Conservation (phyloP, 1,140 invertebrate genomes). For the Drosophila auraria region DNA sequence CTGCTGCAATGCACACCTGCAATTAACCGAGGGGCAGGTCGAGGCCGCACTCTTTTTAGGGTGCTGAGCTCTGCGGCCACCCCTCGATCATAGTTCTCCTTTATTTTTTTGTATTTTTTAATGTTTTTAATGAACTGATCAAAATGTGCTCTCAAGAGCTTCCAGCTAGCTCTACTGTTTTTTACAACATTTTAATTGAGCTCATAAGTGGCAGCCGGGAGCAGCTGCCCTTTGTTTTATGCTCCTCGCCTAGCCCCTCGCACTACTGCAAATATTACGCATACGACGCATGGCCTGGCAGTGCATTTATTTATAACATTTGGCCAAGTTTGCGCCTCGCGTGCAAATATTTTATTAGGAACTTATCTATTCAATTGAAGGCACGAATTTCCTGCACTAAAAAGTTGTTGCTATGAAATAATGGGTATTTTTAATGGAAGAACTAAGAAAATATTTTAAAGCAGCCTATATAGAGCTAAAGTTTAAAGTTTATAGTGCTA, state of each 20-base stretch:
- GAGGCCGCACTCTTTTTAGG: conserved; percentile 39
- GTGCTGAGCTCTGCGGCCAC: conserved; percentile 21
- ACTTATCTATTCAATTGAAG: conserved; percentile 63
- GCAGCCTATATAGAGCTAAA: not conserved
- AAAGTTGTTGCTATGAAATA: conserved; percentile 19
- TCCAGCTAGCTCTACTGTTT: conserved; percentile 17
- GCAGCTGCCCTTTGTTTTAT: conserved; percentile 39
- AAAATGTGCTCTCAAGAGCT: conserved; percentile 54
- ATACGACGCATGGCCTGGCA: conserved; percentile 45
- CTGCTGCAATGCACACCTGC: conserved; percentile 75
- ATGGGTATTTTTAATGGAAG: conserved; percentile 1
- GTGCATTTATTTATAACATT: conserved; percentile 16
- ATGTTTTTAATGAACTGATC: conserved; percentile 75
- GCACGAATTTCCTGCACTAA: conserved; percentile 29
- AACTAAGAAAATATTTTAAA: not conserved
- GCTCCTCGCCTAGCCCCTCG: not conserved
- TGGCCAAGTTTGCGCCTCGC: conserved; percentile 28
- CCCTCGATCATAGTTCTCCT: conserved; percentile 49
- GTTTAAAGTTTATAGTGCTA: too few species aligned
- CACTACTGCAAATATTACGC: conserved; percentile 46
- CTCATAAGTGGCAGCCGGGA: conserved; percentile 32
- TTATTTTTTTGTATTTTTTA: conserved; percentile 37
- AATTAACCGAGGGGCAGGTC: conserved; percentile 63
- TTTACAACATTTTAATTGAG: conserved; percentile 71
- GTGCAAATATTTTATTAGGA: conserved; percentile 59